Conservation (phyloP, 2,797 vertebrate species). For the Liasis olivaceus region DNA sequence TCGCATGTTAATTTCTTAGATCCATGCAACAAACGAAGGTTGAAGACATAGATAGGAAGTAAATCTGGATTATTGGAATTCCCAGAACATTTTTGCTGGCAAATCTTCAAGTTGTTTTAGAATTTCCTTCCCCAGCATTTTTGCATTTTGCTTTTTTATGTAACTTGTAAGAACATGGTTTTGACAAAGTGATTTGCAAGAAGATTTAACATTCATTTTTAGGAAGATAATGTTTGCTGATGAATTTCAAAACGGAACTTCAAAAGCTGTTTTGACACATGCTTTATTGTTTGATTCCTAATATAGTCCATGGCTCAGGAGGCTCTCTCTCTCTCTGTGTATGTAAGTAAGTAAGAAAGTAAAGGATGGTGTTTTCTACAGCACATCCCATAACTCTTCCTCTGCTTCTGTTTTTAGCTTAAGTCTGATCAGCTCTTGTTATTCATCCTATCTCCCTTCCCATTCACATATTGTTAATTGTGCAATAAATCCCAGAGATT, state of each 20-base stretch:
- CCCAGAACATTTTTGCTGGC: background rate
- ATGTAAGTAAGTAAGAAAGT: too few relatives aligned
- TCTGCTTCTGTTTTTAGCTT: background rate
- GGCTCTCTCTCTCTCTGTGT: too few relatives aligned
- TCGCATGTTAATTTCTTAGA: background rate
- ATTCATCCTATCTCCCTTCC: too few relatives aligned
- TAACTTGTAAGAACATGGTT: background rate
- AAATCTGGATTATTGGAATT: background rate
- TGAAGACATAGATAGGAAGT: background rate
- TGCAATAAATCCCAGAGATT: background rate
- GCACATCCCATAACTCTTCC: background rate
- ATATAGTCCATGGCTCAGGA: background rate
- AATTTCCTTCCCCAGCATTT: background rate
- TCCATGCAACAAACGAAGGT: background rate
- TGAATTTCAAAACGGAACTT: background rate
- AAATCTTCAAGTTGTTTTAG: background rate
- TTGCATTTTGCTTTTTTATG: background rate
- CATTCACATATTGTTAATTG: background rate
- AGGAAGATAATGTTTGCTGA: too few relatives aligned
- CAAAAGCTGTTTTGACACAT: background rate
- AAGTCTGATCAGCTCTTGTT: background rate
- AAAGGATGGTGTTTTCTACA: background rate
- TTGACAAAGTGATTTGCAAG: background rate
- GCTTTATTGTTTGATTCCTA: background rate
- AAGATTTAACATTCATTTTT: background rate